A percentile compares a stretch with the other conserved stretches of the same genome.
phyloP scores from a whole-genome alignment of 2,888 invertebrate genomes.

The Candidula unifasciata region DNA sequence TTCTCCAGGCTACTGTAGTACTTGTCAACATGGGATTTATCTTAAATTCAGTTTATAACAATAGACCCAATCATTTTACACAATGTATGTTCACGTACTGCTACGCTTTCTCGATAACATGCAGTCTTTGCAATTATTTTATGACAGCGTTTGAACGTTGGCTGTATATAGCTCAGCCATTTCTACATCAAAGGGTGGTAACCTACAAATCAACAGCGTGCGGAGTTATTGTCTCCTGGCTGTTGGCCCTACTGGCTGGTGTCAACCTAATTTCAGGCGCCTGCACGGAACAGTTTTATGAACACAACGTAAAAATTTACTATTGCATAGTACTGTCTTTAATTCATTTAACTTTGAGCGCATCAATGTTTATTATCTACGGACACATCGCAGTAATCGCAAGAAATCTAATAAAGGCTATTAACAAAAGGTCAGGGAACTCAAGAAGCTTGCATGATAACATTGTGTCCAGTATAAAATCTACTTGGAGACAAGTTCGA shows the following conservation, averaged over 20 bases:
- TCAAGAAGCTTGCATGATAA: background rate
- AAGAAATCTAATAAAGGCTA: background rate
- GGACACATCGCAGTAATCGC: slow-evolving; percentile 3
- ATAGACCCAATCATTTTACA: fast-evolving
- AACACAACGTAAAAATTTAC: background rate
- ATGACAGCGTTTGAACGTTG: background rate
- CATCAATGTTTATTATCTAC: background rate
- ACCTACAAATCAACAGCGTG: background rate
- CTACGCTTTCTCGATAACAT: background rate
- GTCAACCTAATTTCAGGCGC: background rate
- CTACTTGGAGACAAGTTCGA: slow-evolving; percentile 18
- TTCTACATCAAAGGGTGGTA: background rate
- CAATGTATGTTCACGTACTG: background rate
- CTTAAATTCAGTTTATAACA: background rate
- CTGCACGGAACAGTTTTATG: background rate
- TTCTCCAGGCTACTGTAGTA: background rate
- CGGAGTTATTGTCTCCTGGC: background rate
- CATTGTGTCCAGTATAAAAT: background rate
- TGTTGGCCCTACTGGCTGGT: background rate
- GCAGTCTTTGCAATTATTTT: background rate
- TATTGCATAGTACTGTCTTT: background rate
- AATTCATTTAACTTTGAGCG: background rate
- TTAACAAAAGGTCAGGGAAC: background rate
- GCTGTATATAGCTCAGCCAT: slow-evolving; percentile 30
- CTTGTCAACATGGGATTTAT: background rate